These are phyloP conservation scores for Cariama cristata DNA, from an alignment of 2,113 vertebrate genomes.

Conservation along the genomic window DNA sequence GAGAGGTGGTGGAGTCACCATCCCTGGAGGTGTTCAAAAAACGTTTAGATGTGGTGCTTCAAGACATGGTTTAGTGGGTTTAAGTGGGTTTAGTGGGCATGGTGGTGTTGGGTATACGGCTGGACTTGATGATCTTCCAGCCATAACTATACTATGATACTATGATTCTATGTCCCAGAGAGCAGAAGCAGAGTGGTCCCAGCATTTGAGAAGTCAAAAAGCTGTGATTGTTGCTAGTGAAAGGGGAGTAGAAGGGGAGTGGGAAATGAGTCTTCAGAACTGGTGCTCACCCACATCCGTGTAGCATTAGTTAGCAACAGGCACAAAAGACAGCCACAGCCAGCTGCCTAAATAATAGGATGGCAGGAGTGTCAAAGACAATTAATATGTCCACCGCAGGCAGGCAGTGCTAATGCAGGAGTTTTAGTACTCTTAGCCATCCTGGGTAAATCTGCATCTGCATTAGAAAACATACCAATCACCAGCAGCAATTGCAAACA, in stretches of 20 bases:
- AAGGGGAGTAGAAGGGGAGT: neutral
- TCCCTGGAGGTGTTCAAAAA: too few relatives aligned
- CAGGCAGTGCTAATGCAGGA: neutral
- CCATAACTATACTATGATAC: too few relatives aligned
- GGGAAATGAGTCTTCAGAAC: neutral
- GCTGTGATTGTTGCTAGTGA: neutral
- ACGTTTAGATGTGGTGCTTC: too few relatives aligned
- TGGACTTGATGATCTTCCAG: too few relatives aligned
- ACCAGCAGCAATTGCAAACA: neutral
- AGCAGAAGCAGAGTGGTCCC: neutral
- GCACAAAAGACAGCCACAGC: neutral
- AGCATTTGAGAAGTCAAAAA: neutral
- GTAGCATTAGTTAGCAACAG: neutral
- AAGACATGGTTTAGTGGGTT: too few relatives aligned
- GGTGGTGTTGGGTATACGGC: too few relatives aligned
- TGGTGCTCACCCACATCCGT: accelerated
- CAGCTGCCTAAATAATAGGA: neutral
- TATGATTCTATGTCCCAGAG: neutral
- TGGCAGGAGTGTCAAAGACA: neutral
- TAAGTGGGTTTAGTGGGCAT: too few relatives aligned
- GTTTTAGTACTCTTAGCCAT: neutral
- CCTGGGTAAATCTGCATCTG: neutral
- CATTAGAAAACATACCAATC: neutral
- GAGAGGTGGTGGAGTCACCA: too few relatives aligned
- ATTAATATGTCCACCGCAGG: neutral